Conservation (phyloP, 2,888 invertebrate genomes). For the Nomada flava region DNA sequence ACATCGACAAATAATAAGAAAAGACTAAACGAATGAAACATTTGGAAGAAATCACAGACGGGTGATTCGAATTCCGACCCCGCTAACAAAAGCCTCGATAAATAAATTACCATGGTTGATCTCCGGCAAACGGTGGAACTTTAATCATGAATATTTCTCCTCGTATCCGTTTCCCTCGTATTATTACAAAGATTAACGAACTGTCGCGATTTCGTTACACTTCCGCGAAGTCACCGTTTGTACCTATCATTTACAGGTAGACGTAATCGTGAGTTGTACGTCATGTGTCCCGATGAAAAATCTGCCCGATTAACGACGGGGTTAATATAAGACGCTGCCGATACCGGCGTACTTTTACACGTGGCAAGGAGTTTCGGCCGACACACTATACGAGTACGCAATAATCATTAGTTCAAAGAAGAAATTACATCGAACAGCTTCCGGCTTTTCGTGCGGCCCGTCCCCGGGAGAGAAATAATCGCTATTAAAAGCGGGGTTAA, state of each 20-base stretch:
- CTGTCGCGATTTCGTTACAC: slow-evolving; percentile 14
- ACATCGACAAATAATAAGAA: too few relatives aligned
- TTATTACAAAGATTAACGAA: neutral
- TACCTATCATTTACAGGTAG: slow-evolving; percentile 23
- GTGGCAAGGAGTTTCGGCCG: slow-evolving; percentile 21
- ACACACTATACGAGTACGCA: neutral
- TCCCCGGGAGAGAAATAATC: slow-evolving; percentile 24
- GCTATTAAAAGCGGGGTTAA: slow-evolving; percentile 41
- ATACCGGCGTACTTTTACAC: neutral
- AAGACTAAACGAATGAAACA: too few relatives aligned
- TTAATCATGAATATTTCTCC: slow-evolving; percentile 13
- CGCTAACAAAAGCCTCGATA: neutral
- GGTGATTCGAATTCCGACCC: too few relatives aligned
- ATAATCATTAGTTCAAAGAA: slow-evolving; percentile 39
- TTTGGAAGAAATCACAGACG: too few relatives aligned
- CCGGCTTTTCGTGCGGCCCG: slow-evolving; percentile 15
- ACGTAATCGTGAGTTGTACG: slow-evolving; percentile 21
- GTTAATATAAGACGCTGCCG: neutral
- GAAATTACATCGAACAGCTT: slow-evolving; percentile 51
- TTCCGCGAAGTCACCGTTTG: slow-evolving; percentile 23
- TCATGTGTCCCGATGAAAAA: slow-evolving; percentile 23
- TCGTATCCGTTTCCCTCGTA: too few relatives aligned
- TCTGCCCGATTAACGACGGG: slow-evolving; percentile 25
- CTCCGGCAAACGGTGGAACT: slow-evolving; percentile 23
- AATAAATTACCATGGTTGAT: slow-evolving; percentile 24